These are phyloP conservation scores for Gallinago paraguaiae DNA, from an alignment of 2,113 vertebrate genomes.

Conservation along the genomic window DNA sequence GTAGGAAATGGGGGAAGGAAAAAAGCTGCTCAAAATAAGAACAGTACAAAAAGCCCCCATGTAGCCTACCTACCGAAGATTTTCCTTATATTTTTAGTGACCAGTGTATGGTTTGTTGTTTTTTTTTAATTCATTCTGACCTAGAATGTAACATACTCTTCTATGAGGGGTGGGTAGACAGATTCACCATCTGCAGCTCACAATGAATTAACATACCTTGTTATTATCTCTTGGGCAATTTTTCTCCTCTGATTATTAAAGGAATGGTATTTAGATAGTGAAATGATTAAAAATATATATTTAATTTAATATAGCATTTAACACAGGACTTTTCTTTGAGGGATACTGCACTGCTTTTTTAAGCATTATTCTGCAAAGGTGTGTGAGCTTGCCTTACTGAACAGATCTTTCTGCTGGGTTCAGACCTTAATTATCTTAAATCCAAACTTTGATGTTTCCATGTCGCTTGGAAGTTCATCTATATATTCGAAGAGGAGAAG, in stretches of 20 bases:
- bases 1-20: not conserved
- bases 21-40: not conserved
- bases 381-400: not conserved
- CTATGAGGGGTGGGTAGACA: not conserved
- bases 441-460: not conserved
- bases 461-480: not conserved
- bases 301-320: not conserved
- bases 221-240: not conserved
- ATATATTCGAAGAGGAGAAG: not conserved
- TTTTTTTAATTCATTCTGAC: not conserved
- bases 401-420: not conserved
- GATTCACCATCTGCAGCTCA: not conserved
- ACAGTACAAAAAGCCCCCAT: not conserved
- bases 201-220: not conserved
- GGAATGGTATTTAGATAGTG: not conserved
- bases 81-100: not conserved
- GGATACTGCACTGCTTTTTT: not conserved
- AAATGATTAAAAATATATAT: not conserved
- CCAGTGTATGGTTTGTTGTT: not conserved
- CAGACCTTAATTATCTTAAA: not conserved
- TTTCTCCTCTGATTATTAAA: not conserved
- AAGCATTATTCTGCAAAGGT: not conserved
- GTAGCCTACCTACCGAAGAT: not conserved
- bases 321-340: not conserved
- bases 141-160: not conserved